These are phyloP conservation scores for Notolabrus celidotus DNA, from an alignment of 2,797 vertebrate species.

Conservation along the genomic window DNA sequence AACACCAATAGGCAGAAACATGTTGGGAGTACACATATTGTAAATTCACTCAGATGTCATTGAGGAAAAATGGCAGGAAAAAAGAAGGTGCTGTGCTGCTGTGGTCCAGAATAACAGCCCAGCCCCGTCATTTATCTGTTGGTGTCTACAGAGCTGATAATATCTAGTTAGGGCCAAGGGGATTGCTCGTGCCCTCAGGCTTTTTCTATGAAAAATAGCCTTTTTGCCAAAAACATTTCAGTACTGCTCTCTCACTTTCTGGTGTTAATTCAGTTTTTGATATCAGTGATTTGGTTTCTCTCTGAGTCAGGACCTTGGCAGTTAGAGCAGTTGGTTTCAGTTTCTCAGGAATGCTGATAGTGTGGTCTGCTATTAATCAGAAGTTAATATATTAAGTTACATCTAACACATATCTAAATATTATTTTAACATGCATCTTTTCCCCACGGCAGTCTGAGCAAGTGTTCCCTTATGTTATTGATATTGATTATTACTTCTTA, in stretches of 20 bases:
- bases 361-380: constrained; percentile 40
- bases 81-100: constrained; percentile 28
- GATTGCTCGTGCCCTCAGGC: constrained; percentile 20
- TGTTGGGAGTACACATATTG: constrained; percentile 20
- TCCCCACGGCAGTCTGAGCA: constrained; percentile 61
- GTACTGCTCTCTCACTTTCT: neutral
- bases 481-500: constrained; percentile 76
- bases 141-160: constrained; percentile 27
- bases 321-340: constrained; percentile 57
- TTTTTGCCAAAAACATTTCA: constrained; percentile 33
- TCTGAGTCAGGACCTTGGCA: constrained; percentile 65
- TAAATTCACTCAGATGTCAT: constrained; percentile 50
- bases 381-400: constrained; percentile 21
- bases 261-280: constrained; percentile 26
- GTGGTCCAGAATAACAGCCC: constrained; percentile 45
- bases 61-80: constrained; percentile 41
- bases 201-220: constrained; percentile 29
- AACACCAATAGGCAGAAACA: constrained; percentile 53
- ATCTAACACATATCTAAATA: constrained; percentile 33
- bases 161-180: constrained; percentile 6
- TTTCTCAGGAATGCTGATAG: constrained; percentile 37
- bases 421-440: constrained; percentile 45
- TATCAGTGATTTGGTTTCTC: constrained; percentile 32
- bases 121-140: constrained; percentile 29
- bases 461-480: constrained; percentile 76